These are phyloP conservation scores for Axinella damicornis DNA, from an alignment of 37 sponge, comb jelly and placozoan genomes.

Conservation along the genomic window DNA sequence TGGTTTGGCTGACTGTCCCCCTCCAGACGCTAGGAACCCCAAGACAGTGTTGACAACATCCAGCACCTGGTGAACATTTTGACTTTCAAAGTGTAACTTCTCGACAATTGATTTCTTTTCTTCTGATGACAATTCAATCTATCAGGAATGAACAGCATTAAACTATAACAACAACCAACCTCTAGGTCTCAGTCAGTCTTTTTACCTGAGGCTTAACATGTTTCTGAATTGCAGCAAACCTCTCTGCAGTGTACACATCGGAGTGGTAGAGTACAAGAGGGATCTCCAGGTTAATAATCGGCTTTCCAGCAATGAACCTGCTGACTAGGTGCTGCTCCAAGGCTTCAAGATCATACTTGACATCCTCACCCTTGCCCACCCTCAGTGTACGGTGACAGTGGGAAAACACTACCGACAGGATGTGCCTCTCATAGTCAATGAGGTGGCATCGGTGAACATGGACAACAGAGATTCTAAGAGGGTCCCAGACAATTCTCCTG, in stretches of 20 bases:
- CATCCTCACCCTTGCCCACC: conserved; percentile 53
- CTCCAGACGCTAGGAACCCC: conserved; percentile 64
- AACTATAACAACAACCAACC: too few relatives aligned
- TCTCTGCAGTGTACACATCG: conserved; percentile 41
- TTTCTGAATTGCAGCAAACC: conserved; percentile 32
- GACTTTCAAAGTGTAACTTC: conserved; percentile 8
- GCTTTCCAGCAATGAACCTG: conserved; percentile 70
- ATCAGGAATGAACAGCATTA: background rate
- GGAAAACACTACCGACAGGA: conserved; percentile 59
- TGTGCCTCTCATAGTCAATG: conserved; percentile 63
- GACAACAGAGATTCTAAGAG: background rate
- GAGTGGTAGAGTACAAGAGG: conserved; percentile 51
- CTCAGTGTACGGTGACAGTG: conserved; percentile 72
- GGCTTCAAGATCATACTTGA: conserved; percentile 65
- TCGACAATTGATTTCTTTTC: conserved; percentile 13
- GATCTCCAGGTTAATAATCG: conserved; percentile 41
- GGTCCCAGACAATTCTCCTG: too few relatives aligned
- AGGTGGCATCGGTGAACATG: conserved; percentile 63
- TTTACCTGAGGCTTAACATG: conserved; percentile 49
- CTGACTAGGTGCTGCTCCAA: conserved; percentile 71
- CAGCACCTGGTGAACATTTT: conserved; percentile 34
- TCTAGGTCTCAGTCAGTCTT: too few relatives aligned
- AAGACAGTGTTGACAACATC: conserved; percentile 59
- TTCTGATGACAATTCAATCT: conserved; percentile 33
- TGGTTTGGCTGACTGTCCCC: conserved; percentile 16